Evolutionary conservation across 2,797 vertebrate genomes (phyloP), one percentile per base, ranked within the genome.

Genomic region (Dallia pectoralis): DNA sequence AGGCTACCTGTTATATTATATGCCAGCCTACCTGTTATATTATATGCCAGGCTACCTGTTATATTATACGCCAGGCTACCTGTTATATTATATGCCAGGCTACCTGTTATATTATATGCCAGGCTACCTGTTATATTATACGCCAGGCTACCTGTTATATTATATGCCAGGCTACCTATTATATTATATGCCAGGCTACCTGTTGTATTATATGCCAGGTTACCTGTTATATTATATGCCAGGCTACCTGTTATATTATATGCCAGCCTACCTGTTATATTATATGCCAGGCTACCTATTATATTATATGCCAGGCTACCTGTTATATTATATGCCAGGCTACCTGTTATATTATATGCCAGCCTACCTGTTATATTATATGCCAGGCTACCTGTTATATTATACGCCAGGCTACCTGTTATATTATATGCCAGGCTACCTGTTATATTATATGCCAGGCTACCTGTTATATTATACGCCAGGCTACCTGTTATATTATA

Each of bases 401-500:
- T 32, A 71, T 67, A 15, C n/a, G n/a, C n/a, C n/a, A n/a, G n/a
- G n/a, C n/a, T n/a, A n/a, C 48, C 32, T 69, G 25, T 64, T 19
- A 36, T 27, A 19, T 44, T 32, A 71, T 67, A 15, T 49, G n/a
- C n/a, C n/a, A n/a, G n/a, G n/a, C n/a, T n/a, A n/a, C 48, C 32
- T 69, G 25, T 64, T 19, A 36, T 27, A 19, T 44, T 32, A 71
- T 67, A 15, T 49, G n/a, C n/a, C n/a, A n/a, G n/a, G n/a, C n/a
- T n/a, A n/a, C 48, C 32, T 69, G 25, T 64, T 19, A 36, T 27
- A 19, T 44, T 32, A 71, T 67, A 15, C n/a, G n/a, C n/a, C n/a
- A n/a, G n/a, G n/a, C n/a, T n/a, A n/a, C 48, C 32, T 69, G 25
- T 64, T 19, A 36, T 27, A 19, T 44, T 32, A 71, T 67, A 15